phyloP scores from a whole-genome alignment of 2,797 vertebrate species.

The Pipistrellus pygmaeus region DNA sequence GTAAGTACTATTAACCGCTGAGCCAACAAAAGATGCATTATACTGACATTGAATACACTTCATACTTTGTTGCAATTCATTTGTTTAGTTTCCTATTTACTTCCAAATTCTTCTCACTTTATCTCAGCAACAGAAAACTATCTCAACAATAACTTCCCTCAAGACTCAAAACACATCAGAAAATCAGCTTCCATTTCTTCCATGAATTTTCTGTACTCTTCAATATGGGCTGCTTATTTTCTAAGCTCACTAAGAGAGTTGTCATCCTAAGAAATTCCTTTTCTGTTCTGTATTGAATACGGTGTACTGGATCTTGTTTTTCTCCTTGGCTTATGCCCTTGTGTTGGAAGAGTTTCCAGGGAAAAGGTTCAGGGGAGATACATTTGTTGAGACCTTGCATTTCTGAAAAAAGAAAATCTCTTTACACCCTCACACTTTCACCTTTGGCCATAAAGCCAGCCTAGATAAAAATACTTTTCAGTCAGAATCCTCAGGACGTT shows the following conservation, averaged over 20 bases:
- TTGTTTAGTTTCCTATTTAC: slow-evolving; percentile 42
- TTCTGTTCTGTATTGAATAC: neutral
- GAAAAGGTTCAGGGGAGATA: slow-evolving; percentile 19
- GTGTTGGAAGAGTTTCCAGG: neutral
- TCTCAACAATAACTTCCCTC: slow-evolving; percentile 13
- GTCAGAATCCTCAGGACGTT: slow-evolving; percentile 37
- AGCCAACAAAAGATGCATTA: slow-evolving; percentile 31
- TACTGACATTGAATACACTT: neutral
- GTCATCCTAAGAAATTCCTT: slow-evolving; percentile 43
- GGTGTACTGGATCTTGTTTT: slow-evolving; percentile 35
- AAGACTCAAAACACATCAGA: slow-evolving; percentile 34
- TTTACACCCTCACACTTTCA: neutral
- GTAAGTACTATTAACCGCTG: neutral
- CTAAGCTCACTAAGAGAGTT: neutral
- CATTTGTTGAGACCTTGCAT: neutral
- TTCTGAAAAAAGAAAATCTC: slow-evolving; percentile 8
- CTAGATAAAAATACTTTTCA: slow-evolving; percentile 17
- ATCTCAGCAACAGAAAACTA: slow-evolving; percentile 46
- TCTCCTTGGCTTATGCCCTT: slow-evolving; percentile 8
- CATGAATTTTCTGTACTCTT: slow-evolving; percentile 9
- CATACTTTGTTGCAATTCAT: slow-evolving; percentile 14
- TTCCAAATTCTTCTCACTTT: slow-evolving; percentile 40
- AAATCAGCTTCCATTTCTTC: slow-evolving; percentile 25
- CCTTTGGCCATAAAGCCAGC: slow-evolving; percentile 2
- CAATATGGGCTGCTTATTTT: neutral